A percentile compares a stretch with the other conserved stretches of the same genome.
Conservation (phyloP, 2,797 vertebrate genomes). For the Botia almorhae region DNA sequence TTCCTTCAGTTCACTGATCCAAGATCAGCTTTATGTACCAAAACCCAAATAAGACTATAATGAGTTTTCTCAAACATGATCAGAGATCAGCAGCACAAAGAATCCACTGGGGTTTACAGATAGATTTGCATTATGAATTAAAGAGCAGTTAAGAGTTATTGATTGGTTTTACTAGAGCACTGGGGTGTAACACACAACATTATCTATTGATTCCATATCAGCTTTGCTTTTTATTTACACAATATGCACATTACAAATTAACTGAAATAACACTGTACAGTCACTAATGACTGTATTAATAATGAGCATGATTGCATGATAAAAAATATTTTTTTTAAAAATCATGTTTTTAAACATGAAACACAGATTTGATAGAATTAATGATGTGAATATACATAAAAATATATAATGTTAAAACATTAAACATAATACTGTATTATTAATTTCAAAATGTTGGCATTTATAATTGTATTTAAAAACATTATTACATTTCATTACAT, state of each 20-base stretch:
- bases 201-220: slow-evolving; percentile 14
- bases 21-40: background rate
- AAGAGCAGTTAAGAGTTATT: slow-evolving; percentile 36
- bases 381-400: background rate
- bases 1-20: too few relatives aligned
- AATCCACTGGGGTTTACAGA: slow-evolving; percentile 25
- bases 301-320: background rate
- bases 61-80: background rate
- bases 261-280: background rate
- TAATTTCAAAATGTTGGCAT: background rate
- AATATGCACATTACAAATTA: background rate
- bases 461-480: background rate
- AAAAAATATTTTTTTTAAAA: too few relatives aligned
- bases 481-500: background rate
- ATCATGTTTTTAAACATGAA: too few relatives aligned
- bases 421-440: background rate
- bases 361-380: background rate
- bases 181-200: slow-evolving; percentile 12
- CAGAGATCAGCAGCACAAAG: background rate
- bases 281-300: background rate
- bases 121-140: slow-evolving; percentile 17
- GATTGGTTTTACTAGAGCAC: slow-evolving; percentile 31
- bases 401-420: background rate
- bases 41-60: background rate
- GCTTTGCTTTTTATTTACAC: background rate